A percentile compares a stretch with the other conserved stretches of the same genome.
These are phyloP conservation scores for Dinoponera quadriceps DNA, from an alignment of 1,140 invertebrate species.

Conservation along the genomic window DNA sequence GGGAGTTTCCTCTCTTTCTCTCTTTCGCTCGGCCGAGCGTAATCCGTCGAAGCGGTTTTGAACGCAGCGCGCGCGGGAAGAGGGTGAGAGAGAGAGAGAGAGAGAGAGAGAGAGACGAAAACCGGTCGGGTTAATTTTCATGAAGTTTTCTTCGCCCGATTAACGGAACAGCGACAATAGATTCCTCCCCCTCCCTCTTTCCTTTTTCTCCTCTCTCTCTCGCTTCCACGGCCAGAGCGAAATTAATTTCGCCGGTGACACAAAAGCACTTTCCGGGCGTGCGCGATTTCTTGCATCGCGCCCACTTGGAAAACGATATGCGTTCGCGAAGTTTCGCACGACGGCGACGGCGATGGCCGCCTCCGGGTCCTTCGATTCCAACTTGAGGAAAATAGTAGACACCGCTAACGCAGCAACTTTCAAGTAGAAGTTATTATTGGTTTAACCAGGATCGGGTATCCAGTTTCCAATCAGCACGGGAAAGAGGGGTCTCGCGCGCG, in stretches of 20 bases:
- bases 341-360: not conserved
- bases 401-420: constrained; percentile 62
- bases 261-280: constrained; percentile 43
- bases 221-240: not conserved
- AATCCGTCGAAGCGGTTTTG: constrained; percentile 37
- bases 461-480: constrained; percentile 59
- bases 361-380: constrained; percentile 44
- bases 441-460: constrained; percentile 66
- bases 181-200: not conserved
- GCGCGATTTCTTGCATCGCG: constrained; percentile 56
- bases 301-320: constrained; percentile 58
- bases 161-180: constrained; percentile 48
- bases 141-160: constrained; percentile 50
- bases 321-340: constrained; percentile 43
- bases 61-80: too few species aligned
- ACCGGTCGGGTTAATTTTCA: constrained; percentile 56
- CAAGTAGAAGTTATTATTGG: constrained; percentile 66
- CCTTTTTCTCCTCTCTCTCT: not conserved
- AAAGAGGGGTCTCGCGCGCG: constrained; percentile 35
- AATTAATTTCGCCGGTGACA: constrained; percentile 51
- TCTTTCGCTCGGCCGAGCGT: constrained; percentile 12
- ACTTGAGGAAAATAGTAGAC: constrained; percentile 57
- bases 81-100: too few species aligned
- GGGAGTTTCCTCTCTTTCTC: not conserved
- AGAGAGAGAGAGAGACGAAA: constrained; percentile 2